phyloP scores from a whole-genome alignment of 2,113 vertebrate genomes.

The Amblyornis subalaris region DNA sequence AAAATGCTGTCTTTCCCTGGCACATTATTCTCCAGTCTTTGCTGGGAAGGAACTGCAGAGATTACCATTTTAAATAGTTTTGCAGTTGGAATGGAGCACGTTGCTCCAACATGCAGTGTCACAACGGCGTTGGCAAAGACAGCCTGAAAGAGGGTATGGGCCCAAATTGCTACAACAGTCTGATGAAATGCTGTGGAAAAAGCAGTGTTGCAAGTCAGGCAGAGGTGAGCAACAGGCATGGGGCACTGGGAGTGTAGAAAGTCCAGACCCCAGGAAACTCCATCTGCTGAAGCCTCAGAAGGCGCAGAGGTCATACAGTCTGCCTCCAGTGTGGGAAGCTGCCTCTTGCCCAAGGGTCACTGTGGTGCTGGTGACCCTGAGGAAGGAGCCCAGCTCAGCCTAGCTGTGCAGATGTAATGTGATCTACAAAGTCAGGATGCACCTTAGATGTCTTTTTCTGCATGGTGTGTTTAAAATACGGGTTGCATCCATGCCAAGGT shows the following conservation, averaged over 20 bases:
- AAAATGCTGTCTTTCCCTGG: neutral
- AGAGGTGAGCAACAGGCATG: neutral
- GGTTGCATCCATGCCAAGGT: neutral
- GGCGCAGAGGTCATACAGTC: neutral
- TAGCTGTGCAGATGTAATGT: neutral
- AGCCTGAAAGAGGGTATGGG: neutral
- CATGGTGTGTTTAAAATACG: neutral
- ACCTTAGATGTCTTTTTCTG: neutral
- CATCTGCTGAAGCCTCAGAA: neutral
- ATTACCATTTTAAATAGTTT: neutral
- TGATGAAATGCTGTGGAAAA: slow-evolving; percentile 24
- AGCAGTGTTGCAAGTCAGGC: slow-evolving; percentile 35
- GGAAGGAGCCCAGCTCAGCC: neutral
- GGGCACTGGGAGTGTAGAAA: neutral
- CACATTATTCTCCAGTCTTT: neutral
- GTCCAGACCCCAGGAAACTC: neutral
- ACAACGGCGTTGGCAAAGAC: neutral
- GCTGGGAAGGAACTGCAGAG: neutral
- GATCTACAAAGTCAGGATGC: neutral
- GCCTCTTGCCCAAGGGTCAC: neutral
- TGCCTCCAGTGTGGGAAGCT: neutral
- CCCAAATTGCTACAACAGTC: neutral
- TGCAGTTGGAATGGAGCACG: neutral
- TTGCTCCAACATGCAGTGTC: neutral
- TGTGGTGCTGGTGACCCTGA: neutral